phyloP scores from a whole-genome alignment of 2,888 invertebrate species.

The Autographa gamma region DNA sequence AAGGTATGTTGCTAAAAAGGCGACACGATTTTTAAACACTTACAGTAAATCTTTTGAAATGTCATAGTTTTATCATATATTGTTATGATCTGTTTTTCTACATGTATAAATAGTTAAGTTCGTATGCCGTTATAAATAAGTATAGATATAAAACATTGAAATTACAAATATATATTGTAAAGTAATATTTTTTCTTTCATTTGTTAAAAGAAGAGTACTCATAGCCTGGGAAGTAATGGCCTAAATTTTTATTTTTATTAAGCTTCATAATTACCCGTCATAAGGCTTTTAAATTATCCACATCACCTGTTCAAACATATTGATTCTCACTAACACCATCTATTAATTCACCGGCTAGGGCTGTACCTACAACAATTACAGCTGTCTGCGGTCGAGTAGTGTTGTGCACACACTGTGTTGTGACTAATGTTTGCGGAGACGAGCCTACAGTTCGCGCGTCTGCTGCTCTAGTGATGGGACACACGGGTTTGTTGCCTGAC shows the following conservation, averaged over 20 bases:
- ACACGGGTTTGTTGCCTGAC: slow-evolving; percentile 48
- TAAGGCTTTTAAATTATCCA: neutral
- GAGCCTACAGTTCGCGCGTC: slow-evolving; percentile 66
- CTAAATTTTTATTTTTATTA: no score
- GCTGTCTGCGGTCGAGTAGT: slow-evolving; percentile 59
- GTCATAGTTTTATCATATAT: no score
- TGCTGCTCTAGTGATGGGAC: slow-evolving; percentile 56
- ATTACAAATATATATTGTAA: no score
- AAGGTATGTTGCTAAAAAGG: no score
- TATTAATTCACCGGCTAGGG: slow-evolving; percentile 49
- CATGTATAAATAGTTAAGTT: no score
- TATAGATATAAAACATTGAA: no score
- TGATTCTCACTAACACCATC: slow-evolving; percentile 37
- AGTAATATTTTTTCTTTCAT: no score
- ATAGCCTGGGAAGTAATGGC: no score
- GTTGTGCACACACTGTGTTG: slow-evolving; percentile 51
- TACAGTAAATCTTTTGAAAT: no score
- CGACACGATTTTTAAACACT: neutral
- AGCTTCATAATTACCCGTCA: neutral
- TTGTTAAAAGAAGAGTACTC: no score
- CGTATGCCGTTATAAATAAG: no score
- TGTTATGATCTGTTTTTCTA: no score
- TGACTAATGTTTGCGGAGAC: slow-evolving; percentile 72
- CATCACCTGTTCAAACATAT: slow-evolving; percentile 44
- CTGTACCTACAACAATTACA: slow-evolving; percentile 55